These are phyloP conservation scores for Lucilia cuprina DNA, from an alignment of 1,140 invertebrate genomes.

Conservation along the genomic window DNA sequence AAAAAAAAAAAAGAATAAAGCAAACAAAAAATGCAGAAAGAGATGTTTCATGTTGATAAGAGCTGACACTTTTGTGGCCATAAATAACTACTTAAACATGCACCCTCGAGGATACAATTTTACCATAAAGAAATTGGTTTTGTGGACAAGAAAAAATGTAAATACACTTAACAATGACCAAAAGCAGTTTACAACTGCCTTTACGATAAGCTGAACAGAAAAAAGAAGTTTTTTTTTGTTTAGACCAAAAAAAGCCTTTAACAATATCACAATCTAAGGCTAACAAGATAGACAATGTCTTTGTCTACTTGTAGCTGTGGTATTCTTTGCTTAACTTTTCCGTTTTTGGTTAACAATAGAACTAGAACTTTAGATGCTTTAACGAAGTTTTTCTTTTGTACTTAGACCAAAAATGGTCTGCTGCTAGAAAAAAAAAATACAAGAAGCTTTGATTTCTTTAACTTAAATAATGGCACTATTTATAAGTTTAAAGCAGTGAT, in stretches of 20 bases:
- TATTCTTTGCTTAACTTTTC: not conserved
- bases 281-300: slow-evolving; percentile 28
- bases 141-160: not conserved
- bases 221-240: too few species aligned
- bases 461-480: too few species aligned
- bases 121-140: not conserved
- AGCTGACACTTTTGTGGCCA: slow-evolving; percentile 30
- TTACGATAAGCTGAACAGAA: not conserved
- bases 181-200: not conserved
- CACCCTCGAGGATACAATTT: slow-evolving; percentile 29
- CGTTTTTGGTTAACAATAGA: not conserved
- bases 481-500: not conserved
- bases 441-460: not conserved
- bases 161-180: slow-evolving; percentile 14
- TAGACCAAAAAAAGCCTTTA: not conserved
- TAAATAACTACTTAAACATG: slow-evolving; percentile 33
- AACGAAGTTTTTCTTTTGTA: not conserved
- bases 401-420: not conserved
- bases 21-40: not conserved
- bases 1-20: not conserved
- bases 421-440: not conserved
- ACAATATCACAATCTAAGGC: slow-evolving; percentile 29
- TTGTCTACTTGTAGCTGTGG: not conserved
- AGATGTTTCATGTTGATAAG: slow-evolving; percentile 30
- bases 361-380: not conserved